Percentiles rank a stretch among this genome's conserved stretches.
These are phyloP conservation scores for Tenebrio molitor DNA, from an alignment of 1,140 invertebrate genomes.

Conservation along the genomic window DNA sequence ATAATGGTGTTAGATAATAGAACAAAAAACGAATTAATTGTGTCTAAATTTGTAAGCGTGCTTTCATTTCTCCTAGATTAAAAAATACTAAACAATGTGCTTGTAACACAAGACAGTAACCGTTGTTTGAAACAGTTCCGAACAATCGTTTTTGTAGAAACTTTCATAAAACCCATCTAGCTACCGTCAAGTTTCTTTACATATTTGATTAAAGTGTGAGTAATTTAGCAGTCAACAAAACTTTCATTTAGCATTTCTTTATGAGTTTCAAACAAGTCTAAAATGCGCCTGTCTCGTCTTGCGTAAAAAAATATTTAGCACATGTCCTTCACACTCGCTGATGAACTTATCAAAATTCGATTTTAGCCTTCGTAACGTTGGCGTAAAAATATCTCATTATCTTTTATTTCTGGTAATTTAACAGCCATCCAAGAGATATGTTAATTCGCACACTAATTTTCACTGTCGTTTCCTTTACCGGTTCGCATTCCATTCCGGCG, in stretches of 20 bases:
- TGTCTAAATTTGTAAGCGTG: too few species aligned
- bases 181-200: not conserved
- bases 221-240: not conserved
- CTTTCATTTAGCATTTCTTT: not conserved
- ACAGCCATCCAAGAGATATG: conserved; percentile 9
- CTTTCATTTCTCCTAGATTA: too few species aligned
- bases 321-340: too few species aligned
- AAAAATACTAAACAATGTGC: too few species aligned
- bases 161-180: not conserved
- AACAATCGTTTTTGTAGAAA: not conserved
- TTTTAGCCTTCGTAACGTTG: not conserved
- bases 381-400: conserved; percentile 1
- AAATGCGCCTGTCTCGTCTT: too few species aligned
- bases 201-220: not conserved
- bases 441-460: conserved; percentile 20
- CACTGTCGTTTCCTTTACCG: conserved; percentile 20
- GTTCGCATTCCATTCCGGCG: conserved; percentile 7
- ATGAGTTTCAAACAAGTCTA: too few species aligned
- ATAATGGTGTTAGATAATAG: too few species aligned
- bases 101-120: too few species aligned
- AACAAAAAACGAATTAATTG: too few species aligned
- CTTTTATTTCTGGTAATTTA: not conserved
- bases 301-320: too few species aligned
- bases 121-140: too few species aligned
- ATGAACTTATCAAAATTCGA: not conserved